These are phyloP conservation scores for Baronia brevicornis DNA, from an alignment of 2,888 invertebrate genomes.

Conservation along the genomic window DNA sequence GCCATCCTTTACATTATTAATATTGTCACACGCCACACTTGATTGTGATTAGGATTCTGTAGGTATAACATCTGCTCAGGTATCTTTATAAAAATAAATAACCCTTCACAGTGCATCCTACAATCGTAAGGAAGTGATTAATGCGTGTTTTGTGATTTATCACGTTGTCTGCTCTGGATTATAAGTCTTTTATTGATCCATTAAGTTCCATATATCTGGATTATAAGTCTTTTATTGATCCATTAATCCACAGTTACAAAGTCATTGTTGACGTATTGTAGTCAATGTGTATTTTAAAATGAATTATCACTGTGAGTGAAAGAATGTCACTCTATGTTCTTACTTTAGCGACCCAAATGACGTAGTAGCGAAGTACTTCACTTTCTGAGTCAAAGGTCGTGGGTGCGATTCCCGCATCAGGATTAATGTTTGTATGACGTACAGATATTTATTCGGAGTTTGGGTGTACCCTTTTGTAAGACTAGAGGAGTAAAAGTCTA, in stretches of 20 bases:
- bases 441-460: too few species aligned
- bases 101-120: conserved; percentile 10
- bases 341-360: not conserved
- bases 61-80: conserved; percentile 1
- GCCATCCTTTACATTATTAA: conserved; percentile 1
- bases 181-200: conserved; percentile 16
- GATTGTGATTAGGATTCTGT: too few species aligned
- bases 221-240: conserved; percentile 16
- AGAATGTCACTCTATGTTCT: not conserved
- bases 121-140: conserved; percentile 12
- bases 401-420: too few species aligned
- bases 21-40: not conserved
- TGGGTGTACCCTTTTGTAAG: too few species aligned
- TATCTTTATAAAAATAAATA: conserved; percentile 8
- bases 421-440: too few species aligned
- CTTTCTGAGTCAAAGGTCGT: conserved; percentile 6
- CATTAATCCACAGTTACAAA: conserved; percentile 13
- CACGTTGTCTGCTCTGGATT: conserved; percentile 6
- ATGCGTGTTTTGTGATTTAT: not conserved
- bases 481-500: too few species aligned
- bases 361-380: not conserved
- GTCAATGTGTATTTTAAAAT: conserved; percentile 8
- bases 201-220: too few species aligned
- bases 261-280: conserved; percentile 11
- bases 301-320: conserved; percentile 1